Conservation (phyloP, 2,888 invertebrate species). For the Drosophila percnosoma region DNA sequence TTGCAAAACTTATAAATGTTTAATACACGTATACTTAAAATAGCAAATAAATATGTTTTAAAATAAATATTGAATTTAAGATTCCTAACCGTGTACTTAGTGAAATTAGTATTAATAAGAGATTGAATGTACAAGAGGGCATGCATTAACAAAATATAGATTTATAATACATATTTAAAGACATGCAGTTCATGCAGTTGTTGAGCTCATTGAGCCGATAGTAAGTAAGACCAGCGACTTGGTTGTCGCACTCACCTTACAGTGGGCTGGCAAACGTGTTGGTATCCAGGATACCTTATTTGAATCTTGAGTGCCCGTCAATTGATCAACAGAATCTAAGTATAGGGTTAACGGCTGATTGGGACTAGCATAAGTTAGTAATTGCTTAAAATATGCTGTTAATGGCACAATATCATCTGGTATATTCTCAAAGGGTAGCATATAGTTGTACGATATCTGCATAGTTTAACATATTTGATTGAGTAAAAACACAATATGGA, state of each 20-base stretch:
- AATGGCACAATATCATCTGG: slow-evolving; percentile 98
- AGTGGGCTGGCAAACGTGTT: slow-evolving; percentile 93
- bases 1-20: neutral
- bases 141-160: slow-evolving; percentile 37
- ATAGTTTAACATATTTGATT: slow-evolving; percentile 20
- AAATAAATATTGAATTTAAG: neutral
- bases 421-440: slow-evolving; percentile 95
- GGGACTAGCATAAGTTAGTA: slow-evolving; percentile 92
- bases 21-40: too few relatives aligned
- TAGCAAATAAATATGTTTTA: too few relatives aligned
- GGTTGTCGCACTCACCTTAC: slow-evolving; percentile 88
- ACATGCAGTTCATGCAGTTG: slow-evolving; percentile 20
- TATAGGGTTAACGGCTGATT: slow-evolving; percentile 96
- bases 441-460: slow-evolving; percentile 95
- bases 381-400: slow-evolving; percentile 97
- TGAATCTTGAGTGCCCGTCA: slow-evolving; percentile 96
- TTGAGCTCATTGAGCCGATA: slow-evolving; percentile 6
- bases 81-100: slow-evolving; percentile 6
- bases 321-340: slow-evolving; percentile 98
- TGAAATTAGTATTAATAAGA: slow-evolving; percentile 19
- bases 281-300: slow-evolving; percentile 99
- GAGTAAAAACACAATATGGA: slow-evolving; percentile 38
- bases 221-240: neutral
- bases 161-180: neutral
- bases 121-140: slow-evolving; percentile 34